Conservation (phyloP, 2,888 invertebrate species). For the Onthophagus sagittarius region DNA sequence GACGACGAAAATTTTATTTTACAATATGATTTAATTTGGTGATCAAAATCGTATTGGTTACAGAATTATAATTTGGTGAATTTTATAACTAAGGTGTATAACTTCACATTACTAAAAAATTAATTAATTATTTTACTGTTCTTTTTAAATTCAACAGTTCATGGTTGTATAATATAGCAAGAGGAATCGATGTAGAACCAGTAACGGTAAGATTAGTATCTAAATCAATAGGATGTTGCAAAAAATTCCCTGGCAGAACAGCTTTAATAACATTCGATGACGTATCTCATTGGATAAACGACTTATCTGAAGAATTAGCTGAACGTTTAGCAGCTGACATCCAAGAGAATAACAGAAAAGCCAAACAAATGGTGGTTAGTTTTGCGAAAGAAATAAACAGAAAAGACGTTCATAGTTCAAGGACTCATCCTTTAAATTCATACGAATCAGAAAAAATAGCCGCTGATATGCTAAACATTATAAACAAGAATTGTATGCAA, state of each 20-base stretch:
- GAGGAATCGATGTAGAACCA: conserved; percentile 83
- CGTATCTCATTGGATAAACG: conserved; percentile 75
- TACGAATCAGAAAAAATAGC: conserved; percentile 67
- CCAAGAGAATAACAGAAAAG: conserved; percentile 75
- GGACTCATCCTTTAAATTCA: conserved; percentile 57
- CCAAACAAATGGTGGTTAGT: conserved; percentile 74
- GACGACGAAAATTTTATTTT: too few species aligned
- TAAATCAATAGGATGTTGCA: conserved; percentile 94
- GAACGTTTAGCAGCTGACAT: conserved; percentile 79
- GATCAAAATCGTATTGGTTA: too few species aligned
- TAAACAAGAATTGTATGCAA: conserved; percentile 54
- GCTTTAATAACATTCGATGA: conserved; percentile 65
- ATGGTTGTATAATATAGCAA: conserved; percentile 82
- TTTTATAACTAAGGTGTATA: too few species aligned
- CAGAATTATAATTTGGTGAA: too few species aligned
- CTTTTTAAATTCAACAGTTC: conserved; percentile 52
- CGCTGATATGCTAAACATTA: conserved; percentile 61
- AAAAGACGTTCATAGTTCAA: conserved; percentile 61
- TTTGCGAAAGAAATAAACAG: conserved; percentile 57
- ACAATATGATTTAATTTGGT: too few species aligned
- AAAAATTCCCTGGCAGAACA: conserved; percentile 82
- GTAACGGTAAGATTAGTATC: conserved; percentile 80
- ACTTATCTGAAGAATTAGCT: conserved; percentile 76
- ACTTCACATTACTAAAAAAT: too few species aligned
- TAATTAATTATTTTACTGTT: neutral